phyloP scores from a whole-genome alignment of 1,140 invertebrate species.

The Drosophila pectinifera region DNA sequence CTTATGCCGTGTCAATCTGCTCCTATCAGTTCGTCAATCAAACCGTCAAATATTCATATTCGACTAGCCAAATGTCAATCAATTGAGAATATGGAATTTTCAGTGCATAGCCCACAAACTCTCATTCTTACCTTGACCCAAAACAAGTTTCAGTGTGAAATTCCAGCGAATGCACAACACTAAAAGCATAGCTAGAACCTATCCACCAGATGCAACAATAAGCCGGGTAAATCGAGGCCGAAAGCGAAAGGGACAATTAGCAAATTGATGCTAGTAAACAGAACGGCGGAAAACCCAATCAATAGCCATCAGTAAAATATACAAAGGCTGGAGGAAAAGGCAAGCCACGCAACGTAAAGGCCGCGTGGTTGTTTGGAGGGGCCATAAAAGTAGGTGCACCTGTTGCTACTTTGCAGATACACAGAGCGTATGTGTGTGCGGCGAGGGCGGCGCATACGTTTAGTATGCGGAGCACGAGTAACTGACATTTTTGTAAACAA shows the following conservation, averaged over 20 bases:
- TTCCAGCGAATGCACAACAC: conserved; percentile 12
- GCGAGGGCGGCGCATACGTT: conserved; percentile 26
- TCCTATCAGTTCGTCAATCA: conserved; percentile 44
- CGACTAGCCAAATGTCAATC: conserved; percentile 8
- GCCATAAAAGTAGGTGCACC: conserved; percentile 53
- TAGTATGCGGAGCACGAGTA: conserved; percentile 61
- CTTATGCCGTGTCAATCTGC: conserved; percentile 10
- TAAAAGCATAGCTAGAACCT: conserved; percentile 27
- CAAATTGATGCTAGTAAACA: conserved; percentile 48
- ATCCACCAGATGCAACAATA: conserved; percentile 34
- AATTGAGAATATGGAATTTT: conserved; percentile 42
- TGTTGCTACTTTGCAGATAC: conserved; percentile 63
- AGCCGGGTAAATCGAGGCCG: conserved; percentile 29
- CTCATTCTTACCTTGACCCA: conserved; percentile 41
- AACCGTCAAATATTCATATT: conserved; percentile 30
- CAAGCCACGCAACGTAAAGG: conserved; percentile 10
- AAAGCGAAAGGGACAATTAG: conserved; percentile 53
- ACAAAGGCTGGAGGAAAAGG: conserved; percentile 13
- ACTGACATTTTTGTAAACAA: conserved; percentile 57
- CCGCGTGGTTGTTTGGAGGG: conserved; percentile 10
- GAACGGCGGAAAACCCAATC: conserved; percentile 38
- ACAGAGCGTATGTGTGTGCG: conserved; percentile 1
- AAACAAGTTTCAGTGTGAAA: conserved; percentile 27
- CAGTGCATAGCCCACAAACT: conserved; percentile 8
- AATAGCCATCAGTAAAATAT: conserved; percentile 39